These are phyloP conservation scores for Lutraria rhynchaena DNA, from an alignment of 1,140 invertebrate species.

Conservation along the genomic window DNA sequence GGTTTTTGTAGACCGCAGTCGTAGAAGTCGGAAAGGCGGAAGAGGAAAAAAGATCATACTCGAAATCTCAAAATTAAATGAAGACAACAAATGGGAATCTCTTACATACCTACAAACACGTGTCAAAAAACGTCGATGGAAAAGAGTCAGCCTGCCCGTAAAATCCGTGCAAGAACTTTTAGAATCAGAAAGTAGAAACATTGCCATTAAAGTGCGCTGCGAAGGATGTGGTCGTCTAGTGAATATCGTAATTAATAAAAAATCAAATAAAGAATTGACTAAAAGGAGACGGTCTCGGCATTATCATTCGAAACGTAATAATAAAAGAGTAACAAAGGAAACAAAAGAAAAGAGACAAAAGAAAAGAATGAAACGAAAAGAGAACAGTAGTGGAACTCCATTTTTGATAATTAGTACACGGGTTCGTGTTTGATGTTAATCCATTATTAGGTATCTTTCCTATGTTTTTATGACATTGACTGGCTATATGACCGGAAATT, in stretches of 20 bases:
- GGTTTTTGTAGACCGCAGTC: conserved; percentile 30
- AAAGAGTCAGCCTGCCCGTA: conserved; percentile 47
- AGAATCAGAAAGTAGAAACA: conserved; percentile 8
- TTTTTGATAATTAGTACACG: conserved; percentile 37
- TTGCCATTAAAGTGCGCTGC: conserved; percentile 48
- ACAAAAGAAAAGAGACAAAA: not conserved
- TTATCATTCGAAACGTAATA: not conserved
- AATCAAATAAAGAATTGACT: not conserved
- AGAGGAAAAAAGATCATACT: conserved; percentile 51
- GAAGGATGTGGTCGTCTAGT: conserved; percentile 49
- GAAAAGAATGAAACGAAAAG: conserved; percentile 12
- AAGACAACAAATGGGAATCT: conserved; percentile 16
- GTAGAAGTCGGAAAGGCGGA: conserved; percentile 28
- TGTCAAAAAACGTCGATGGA: conserved; percentile 50
- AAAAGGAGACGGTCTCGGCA: not conserved
- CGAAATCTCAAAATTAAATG: conserved; percentile 9
- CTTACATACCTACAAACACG: conserved; percentile 26
- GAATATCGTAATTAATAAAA: conserved; percentile 30
- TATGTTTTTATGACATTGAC: no score
- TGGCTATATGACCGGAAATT: no score
- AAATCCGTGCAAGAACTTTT: conserved; percentile 29
- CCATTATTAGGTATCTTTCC: no score
- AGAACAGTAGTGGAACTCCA: conserved; percentile 31
- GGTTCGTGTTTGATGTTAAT: conserved; percentile 5
- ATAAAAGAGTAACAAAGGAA: not conserved